Evolutionary conservation across 2,113 vertebrate species (phyloP), one percentile per base, ranked within the genome.

Genomic region (Ameiurus melas): DNA sequence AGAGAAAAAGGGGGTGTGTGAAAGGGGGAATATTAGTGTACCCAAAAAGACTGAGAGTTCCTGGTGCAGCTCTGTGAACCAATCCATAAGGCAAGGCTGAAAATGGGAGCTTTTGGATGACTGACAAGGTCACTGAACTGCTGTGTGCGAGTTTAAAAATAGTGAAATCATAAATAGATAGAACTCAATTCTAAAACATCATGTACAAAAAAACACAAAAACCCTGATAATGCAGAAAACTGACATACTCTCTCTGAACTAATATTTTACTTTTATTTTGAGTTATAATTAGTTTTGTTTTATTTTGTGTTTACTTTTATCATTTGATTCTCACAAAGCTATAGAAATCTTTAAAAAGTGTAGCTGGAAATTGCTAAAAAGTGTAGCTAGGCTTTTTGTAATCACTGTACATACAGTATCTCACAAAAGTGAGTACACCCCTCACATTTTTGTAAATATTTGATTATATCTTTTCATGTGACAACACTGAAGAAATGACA

Each of bases 1-100:
- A 89, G 57, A 79, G 57, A 83, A 87, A 83, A 58, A 64, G 82
- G 55, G 64, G 55, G 82, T 85, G 82, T 33, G 73, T 86, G 75
- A 17, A 47, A 60, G 43, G 57, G 39, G 58, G 58, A 57, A 60
- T 77, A 75, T 60, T 20, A n/a, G 73, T 57, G 71, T 66, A 64
- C 86, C 78, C 77, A 79, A 36, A 75, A 83, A 68, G 51, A 84
- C 33, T 57, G 39, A 88, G 70, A 64, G 57, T 79, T 85, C 25
- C 33, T 81, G 33, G 17, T 85, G 62, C 19, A 87, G 83, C 55
- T 53, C 43, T 71, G 86, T 91, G 92, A 92, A 86, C 93, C 90
- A 89, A 33, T 55, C 66, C 68, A 36, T 81, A 58, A 58, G 25
- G 70, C 53, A 58, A 78, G 87, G 55, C 25, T 55, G 71, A 66